Evolutionary conservation across 2,113 vertebrate genomes (phyloP).

Genomic region (Paramormyrops kingsleyae): DNA sequence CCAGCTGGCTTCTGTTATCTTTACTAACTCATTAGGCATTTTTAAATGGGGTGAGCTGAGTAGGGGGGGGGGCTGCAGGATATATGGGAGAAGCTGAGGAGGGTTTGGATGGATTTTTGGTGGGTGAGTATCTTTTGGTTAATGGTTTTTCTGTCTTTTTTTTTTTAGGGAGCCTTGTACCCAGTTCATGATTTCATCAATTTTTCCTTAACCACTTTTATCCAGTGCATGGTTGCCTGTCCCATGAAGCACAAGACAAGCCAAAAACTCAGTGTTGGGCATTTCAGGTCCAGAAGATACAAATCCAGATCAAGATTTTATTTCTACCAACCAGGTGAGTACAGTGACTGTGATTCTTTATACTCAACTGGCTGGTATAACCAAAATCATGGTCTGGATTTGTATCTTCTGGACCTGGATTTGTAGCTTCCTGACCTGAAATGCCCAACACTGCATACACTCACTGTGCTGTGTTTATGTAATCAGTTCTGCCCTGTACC

Average conservation of each 20-base stretch:
- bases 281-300: not conserved
- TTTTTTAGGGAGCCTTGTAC: not conserved
- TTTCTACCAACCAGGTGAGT: not conserved
- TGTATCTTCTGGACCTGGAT: not conserved
- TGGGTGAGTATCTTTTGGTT: not conserved
- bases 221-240: not conserved
- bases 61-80: not conserved
- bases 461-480: not conserved
- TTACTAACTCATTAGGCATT: not conserved
- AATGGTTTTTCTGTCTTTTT: not conserved
- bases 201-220: not conserved
- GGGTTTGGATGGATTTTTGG: not conserved
- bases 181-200: not conserved
- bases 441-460: not conserved
- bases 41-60: not conserved
- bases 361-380: not conserved
- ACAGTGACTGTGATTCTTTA: not conserved
- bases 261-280: not conserved
- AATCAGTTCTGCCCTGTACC: not conserved
- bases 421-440: not conserved
- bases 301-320: not conserved
- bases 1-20: not conserved
- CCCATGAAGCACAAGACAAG: not conserved
- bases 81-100: not conserved
- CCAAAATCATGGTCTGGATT: not conserved